Conservation (phyloP, 1,140 invertebrate species). For the Tetramorium simillimum region DNA sequence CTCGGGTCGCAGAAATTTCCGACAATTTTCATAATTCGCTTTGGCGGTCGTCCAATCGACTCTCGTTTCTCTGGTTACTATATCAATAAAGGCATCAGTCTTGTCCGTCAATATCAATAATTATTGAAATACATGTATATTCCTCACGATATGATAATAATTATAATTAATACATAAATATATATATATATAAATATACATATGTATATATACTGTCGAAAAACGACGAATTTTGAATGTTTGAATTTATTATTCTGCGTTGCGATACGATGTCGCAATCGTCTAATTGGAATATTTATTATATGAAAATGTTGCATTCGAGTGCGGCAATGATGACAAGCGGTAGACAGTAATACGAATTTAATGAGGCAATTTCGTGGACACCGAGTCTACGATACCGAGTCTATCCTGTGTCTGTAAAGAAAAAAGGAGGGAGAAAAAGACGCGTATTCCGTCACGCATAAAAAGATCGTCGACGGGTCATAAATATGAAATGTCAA, state of each 20-base stretch:
- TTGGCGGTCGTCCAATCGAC: slow-evolving; percentile 26
- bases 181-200: no score
- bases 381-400: background rate
- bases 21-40: slow-evolving; percentile 44
- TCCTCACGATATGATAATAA: background rate
- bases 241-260: background rate
- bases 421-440: background rate
- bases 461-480: background rate
- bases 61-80: background rate
- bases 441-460: background rate
- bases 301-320: background rate
- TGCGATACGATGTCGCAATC: background rate
- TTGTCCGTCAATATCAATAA: background rate
- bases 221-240: background rate
- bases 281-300: slow-evolving; percentile 13
- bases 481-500: background rate
- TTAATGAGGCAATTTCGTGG: slow-evolving; percentile 32
- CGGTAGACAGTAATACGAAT: background rate
- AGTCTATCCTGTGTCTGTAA: background rate
- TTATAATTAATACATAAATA: background rate
- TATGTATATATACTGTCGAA: background rate
- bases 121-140: background rate
- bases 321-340: background rate
- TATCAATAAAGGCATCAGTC: background rate
- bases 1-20: slow-evolving; percentile 34